Base-by-base conservation (phyloP, 2,797 vertebrate species). In the Melanotaenia boesemani region DNA sequence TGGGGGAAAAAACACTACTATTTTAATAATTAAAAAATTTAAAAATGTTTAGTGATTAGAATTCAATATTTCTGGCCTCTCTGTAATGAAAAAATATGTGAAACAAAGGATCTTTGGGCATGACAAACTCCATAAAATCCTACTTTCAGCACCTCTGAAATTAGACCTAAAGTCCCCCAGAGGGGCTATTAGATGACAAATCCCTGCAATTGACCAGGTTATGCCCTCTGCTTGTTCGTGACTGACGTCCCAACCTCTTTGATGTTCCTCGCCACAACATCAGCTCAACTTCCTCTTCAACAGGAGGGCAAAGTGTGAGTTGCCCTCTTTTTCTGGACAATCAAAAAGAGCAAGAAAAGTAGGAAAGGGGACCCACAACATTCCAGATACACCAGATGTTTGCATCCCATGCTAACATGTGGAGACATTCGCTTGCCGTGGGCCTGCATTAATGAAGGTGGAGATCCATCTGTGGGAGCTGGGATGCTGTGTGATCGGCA, bases 381-480 rank as follows among this genome's bases (percentile, higher is more conserved):
- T 83, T 79, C 63, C 86, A 81, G 87, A 85, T 82, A 79, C 83
- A 63, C 87, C 90, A 90, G 88, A 91, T 91, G 90, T 91, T 81
- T 83, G 83, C 44, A 6, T 87, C 76, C 76, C 70, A 56, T 74
- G 70, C 66, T 66, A 77, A 90, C 84, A 83, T 82, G 81, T 85
- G 79, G 79, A 89, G 86, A 82, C 70, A 57, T 80, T 67, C 63
- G 67, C 48, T 67, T 57, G 87, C 84, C 88, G 87, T 93, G 92
- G 86, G 84, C 78, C 79, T 93, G 91, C 91, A 93, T 94, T 90
- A 94, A 94, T 93, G 89, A 91, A 87, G 86, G 83, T 74, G 48
- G 76, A 86, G 88, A 86, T 88, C 85, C 76, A 87, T 88, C 55
- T 84, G 37, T 66, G 76, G 70, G 74, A 76, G 80, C 65, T 81